Evolutionary conservation across 2,113 vertebrate species (phyloP), one percentile per base, ranked within the genome.

Genomic region (Nothoprocta perdicaria): DNA sequence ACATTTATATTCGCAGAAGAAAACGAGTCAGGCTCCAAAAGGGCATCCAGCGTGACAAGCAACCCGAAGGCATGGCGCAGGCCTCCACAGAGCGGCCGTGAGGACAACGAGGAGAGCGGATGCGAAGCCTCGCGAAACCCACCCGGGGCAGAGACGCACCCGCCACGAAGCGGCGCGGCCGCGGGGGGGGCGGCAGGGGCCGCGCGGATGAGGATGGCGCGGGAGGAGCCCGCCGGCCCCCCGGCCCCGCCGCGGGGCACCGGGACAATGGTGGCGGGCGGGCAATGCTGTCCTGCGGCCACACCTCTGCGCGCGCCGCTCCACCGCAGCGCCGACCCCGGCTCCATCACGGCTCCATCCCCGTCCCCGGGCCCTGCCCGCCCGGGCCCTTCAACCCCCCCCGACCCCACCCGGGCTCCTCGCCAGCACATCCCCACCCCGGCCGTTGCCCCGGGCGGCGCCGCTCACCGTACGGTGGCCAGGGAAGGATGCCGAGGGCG

Each of bases 391-490:
- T 38, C 35, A 38, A n/a, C n/a, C 41, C 15, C 41, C 41, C 78
- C 45, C 69, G 80, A 65, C 80, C 60, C 53, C 75, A 48, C 60
- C n/a, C 24, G 45, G 87, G 16, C 15, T 31, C 15, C 43, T 29
- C 14, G 29, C 21, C 29, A 31, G 29, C 65, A 29, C 43, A 3
- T 29, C 43, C 48, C n/a, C 55, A 74, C 57, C 80, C 89, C 76
- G 58, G 69, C 80, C 78, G 14, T 23, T 10, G 40, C 53, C 40
- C 48, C 43, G 18, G 35, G 72, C 41, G 33, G 79, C 75, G 43
- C 86, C 67, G 88, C 97, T 97, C 81, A 98, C 98, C 97, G 61
- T 92, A 95, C 84, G 82, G 95, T 96, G 86, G 90, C 90, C 87
- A 78, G 82, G 86, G 92, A 96, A 94, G 63, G 95, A 95, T 91